These are phyloP conservation scores for Xestia xanthographa DNA, from an alignment of 2,888 invertebrate species.

Conservation along the genomic window DNA sequence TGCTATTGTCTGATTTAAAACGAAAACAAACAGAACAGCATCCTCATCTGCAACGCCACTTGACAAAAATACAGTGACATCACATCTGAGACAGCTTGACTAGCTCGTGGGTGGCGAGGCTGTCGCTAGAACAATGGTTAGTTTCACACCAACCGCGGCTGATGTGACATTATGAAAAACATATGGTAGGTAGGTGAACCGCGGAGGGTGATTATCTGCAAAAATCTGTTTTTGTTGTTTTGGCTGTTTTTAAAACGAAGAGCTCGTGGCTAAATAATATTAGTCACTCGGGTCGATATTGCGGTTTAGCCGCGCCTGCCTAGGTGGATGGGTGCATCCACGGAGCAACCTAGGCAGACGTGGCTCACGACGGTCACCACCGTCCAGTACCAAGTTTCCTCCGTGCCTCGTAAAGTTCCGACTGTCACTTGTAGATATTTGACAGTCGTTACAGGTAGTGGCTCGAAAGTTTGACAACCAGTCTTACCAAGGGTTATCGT, in stretches of 20 bases:
- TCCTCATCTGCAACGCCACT: constrained; percentile 23
- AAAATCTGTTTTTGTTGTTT: constrained; percentile 9
- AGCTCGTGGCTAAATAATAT: no score
- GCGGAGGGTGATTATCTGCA: neutral
- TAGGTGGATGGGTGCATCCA: no score
- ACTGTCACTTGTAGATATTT: no score
- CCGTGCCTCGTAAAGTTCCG: no score
- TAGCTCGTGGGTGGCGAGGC: constrained; percentile 50
- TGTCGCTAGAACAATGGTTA: constrained; percentile 62
- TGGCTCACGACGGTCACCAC: no score
- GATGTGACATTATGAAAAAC: constrained; percentile 44
- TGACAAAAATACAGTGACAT: constrained; percentile 58
- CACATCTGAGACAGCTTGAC: constrained; percentile 42
- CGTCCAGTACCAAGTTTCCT: no score
- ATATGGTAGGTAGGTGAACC: constrained; percentile 17
- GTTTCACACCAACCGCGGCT: constrained; percentile 46
- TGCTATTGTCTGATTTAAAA: neutral
- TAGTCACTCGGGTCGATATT: no score
- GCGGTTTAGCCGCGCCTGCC: no score
- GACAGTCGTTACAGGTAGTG: no score
- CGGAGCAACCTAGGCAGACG: no score
- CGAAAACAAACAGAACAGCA: constrained; percentile 6
- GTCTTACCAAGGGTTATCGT: no score
- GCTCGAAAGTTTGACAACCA: no score
- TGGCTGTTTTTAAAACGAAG: neutral